Base-by-base conservation (phyloP, 2,888 invertebrate species). In the Pyrochroa serraticornis region DNA sequence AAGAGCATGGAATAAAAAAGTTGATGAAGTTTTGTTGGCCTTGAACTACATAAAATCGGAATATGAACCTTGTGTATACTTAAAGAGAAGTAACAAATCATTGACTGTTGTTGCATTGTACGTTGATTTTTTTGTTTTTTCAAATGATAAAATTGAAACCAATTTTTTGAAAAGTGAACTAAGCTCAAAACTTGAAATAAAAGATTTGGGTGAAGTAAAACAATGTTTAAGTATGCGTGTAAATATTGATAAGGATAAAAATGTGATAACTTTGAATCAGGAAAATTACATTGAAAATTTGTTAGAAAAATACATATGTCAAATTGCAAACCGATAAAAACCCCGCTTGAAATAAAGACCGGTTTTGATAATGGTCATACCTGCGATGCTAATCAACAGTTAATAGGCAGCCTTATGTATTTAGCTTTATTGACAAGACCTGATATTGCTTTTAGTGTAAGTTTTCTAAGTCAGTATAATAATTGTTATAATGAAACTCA, bases 381-480 rank as follows among this genome's bases (percentile, higher is more conserved):
- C n/a, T n/a, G n/a, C n/a, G n/a, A n/a, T n/a, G n/a, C n/a, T n/a
- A n/a, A n/a, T 47, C 58, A 60, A 22, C 38, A 58, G n/a, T 37
- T 65, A 3, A 48, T 65, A 36, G 63, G 63, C 31, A 45, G 59
- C 44, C 13, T 62, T 2, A 63, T 64, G 61, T 64, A 60, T 48
- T 10, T 62, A 7, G 38, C 58, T 6, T 30, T 53, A 7, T 14
- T 58, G 14, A 65, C 65, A 1, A 55, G 61, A 14, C 57, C 65
- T 8, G 65, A 65, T 42, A 63, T 63, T 12, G 22, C 48, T 7
- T 63, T 34, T 51, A 30, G 31, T 32, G 60, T 60, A 0, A 60
- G 43, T 57, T 55, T 38, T 37, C 34, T 58, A 30, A 58, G 61
- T 47, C 64, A 63, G 32, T 62, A 53, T 44, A 63, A 63, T 47